Conservation (phyloP, 1,140 invertebrate species). For the Neodiprion pinetum region DNA sequence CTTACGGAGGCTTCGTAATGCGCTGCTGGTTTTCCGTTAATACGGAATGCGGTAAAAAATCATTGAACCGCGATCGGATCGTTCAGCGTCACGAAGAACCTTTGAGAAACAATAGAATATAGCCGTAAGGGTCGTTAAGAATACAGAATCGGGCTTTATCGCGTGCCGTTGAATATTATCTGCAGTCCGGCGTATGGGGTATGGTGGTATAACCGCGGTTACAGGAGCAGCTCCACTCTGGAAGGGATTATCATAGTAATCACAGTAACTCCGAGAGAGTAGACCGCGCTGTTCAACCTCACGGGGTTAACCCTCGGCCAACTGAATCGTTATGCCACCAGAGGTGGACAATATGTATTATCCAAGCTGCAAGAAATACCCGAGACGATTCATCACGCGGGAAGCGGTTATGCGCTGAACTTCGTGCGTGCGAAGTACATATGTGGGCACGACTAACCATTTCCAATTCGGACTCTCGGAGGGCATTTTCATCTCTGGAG, state of each 20-base stretch:
- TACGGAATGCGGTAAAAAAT: background rate
- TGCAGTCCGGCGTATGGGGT: background rate
- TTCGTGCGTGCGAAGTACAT: background rate
- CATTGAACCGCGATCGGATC: background rate
- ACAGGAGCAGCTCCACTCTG: slow-evolving; percentile 23
- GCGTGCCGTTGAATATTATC: slow-evolving; percentile 1
- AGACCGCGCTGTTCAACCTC: slow-evolving; percentile 27
- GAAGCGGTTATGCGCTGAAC: background rate
- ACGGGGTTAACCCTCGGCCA: slow-evolving; percentile 42
- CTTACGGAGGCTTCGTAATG: too few relatives aligned
- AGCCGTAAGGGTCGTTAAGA: slow-evolving; percentile 12
- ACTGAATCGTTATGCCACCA: slow-evolving; percentile 35
- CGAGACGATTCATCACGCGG: background rate
- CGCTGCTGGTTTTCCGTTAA: background rate
- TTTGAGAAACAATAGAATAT: slow-evolving; percentile 5
- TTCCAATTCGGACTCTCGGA: too few relatives aligned
- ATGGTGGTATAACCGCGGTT: slow-evolving; percentile 22
- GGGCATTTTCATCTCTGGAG: too few relatives aligned
- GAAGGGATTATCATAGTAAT: slow-evolving; percentile 46
- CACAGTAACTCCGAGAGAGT: slow-evolving; percentile 37
- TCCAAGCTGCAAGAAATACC: background rate
- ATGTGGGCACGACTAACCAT: background rate
- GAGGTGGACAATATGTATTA: background rate
- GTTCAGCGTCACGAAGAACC: background rate
- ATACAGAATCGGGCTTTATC: slow-evolving; percentile 9